Conservation (phyloP, 2,113 vertebrate genomes). For the Strix uralensis region DNA sequence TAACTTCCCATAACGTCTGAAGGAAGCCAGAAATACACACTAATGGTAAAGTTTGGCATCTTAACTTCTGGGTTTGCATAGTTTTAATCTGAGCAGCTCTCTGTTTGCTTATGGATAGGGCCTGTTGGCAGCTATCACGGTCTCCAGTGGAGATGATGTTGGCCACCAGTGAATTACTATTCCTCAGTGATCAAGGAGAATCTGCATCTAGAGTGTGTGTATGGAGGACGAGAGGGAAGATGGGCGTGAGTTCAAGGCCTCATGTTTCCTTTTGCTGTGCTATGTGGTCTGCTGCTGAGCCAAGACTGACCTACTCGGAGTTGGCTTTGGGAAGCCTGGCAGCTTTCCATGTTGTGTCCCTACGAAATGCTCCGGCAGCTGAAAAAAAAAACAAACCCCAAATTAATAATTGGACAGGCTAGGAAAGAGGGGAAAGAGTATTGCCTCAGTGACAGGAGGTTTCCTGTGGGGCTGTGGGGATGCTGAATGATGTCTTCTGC, state of each 20-base stretch:
- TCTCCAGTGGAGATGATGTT: not conserved
- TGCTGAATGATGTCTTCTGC: not conserved
- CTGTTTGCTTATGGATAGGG: not conserved
- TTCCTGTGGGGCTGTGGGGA: not conserved
- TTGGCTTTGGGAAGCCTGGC: constrained; percentile 43
- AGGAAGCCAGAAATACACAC: not conserved
- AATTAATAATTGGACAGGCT: not conserved
- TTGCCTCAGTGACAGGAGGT: not conserved
- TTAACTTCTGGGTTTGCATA: not conserved
- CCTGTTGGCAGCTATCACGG: not conserved
- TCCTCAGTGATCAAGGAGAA: not conserved
- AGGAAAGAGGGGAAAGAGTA: not conserved
- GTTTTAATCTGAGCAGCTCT: not conserved
- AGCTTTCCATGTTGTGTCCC: constrained; percentile 2
- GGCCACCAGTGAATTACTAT: not conserved
- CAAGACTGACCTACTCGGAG: constrained; percentile 37
- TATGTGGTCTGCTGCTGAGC: constrained; percentile 48
- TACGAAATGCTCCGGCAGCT: not conserved
- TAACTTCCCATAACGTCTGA: not conserved
- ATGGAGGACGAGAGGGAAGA: not conserved
- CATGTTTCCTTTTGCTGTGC: constrained; percentile 13
- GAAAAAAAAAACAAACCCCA: not conserved
- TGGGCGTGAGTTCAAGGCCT: not conserved
- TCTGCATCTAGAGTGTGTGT: not conserved
- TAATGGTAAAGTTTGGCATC: not conserved